These are phyloP conservation scores for Coilia nasus DNA, from an alignment of 2,797 vertebrate species.

Conservation along the genomic window DNA sequence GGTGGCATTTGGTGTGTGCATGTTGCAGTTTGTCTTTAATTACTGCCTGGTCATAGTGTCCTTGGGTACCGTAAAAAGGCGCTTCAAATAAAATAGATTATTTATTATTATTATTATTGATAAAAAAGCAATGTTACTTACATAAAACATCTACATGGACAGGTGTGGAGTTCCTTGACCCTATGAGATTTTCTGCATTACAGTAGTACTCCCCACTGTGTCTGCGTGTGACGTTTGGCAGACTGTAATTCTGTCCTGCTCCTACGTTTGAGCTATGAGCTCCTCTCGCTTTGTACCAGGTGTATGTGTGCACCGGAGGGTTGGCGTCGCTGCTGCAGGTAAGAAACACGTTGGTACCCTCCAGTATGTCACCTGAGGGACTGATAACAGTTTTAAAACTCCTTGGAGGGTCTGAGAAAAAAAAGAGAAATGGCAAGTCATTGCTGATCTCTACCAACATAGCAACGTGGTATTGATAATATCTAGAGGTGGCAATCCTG, in stretches of 20 bases:
- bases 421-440: background rate
- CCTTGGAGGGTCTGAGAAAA: background rate
- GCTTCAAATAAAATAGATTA: too few relatives aligned
- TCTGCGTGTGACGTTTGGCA: background rate
- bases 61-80: too few relatives aligned
- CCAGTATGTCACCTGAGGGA: slow-evolving; percentile 6
- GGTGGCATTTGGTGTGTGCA: too few relatives aligned
- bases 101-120: too few relatives aligned
- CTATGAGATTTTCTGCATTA: background rate
- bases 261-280: background rate
- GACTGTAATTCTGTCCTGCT: background rate
- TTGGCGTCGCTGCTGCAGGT: background rate
- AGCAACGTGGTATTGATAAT: too few relatives aligned
- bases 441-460: background rate
- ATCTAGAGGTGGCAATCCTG: too few relatives aligned
- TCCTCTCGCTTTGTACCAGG: background rate
- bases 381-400: background rate
- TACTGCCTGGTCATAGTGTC: too few relatives aligned
- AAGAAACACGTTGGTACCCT: background rate
- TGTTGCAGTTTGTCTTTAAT: too few relatives aligned
- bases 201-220: slow-evolving; percentile 2
- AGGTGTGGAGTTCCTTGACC: background rate
- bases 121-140: background rate
- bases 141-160: background rate
- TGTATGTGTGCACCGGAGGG: background rate